These are phyloP conservation scores for Gallirallus australis DNA, from an alignment of 2,797 vertebrate genomes.

Conservation along the genomic window DNA sequence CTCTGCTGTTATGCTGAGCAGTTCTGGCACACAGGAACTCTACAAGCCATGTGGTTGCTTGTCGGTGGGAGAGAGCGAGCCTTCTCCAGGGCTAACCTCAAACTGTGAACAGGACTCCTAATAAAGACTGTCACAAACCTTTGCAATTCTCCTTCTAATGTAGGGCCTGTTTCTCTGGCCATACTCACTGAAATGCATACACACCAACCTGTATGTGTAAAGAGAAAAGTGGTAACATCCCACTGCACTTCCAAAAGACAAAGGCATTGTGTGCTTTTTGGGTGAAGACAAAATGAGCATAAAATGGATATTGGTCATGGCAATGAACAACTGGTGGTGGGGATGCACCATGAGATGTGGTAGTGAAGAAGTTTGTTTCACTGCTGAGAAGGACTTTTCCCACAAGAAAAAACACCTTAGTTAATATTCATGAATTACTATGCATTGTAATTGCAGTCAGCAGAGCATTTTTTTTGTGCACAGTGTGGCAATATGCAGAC, in stretches of 20 bases:
- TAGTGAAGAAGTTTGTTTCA: background rate
- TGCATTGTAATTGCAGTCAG: background rate
- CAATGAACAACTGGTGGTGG: background rate
- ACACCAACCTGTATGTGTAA: rapidly evolving
- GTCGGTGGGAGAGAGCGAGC: background rate
- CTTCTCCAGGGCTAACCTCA: background rate
- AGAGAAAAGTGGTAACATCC: background rate
- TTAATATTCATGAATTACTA: background rate
- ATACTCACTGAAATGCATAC: background rate
- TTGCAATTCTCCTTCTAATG: background rate
- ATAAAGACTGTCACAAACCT: background rate
- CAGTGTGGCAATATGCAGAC: background rate
- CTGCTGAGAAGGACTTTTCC: background rate
- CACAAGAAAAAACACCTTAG: background rate
- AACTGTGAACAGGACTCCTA: background rate
- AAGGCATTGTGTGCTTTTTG: background rate
- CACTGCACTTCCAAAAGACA: background rate
- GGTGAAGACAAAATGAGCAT: background rate
- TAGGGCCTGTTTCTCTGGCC: background rate
- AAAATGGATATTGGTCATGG: background rate
- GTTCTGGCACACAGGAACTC: conserved; percentile 9
- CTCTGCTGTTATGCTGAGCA: background rate
- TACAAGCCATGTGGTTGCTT: background rate
- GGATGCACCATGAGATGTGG: background rate
- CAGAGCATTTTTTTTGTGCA: background rate